These are phyloP conservation scores for Cephonodes hylas DNA, from an alignment of 2,888 invertebrate genomes.

Conservation along the genomic window DNA sequence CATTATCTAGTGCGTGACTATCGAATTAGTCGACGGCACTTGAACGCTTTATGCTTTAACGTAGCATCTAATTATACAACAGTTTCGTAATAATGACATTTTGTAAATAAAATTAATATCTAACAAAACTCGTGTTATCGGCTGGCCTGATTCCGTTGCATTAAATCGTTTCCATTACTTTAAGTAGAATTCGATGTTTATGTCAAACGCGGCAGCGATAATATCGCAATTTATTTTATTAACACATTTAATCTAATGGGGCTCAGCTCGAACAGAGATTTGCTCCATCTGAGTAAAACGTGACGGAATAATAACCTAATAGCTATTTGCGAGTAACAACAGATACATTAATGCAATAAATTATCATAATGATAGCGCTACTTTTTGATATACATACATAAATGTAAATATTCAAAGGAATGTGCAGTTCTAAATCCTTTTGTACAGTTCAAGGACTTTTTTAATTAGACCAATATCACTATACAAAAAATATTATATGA, in stretches of 20 bases:
- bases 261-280: constrained; percentile 40
- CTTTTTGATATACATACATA: background rate
- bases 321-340: background rate
- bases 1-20: constrained; percentile 27
- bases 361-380: background rate
- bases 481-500: background rate
- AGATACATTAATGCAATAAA: background rate
- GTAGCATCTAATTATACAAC: constrained; percentile 13
- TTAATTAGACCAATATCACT: background rate
- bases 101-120: constrained; percentile 42
- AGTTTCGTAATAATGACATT: constrained; percentile 23
- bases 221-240: constrained; percentile 76
- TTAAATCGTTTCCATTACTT: constrained; percentile 78
- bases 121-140: constrained; percentile 58
- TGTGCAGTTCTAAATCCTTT: background rate
- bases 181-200: constrained; percentile 79
- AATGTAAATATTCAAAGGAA: background rate
- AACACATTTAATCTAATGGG: constrained; percentile 67
- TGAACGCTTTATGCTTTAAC: constrained; percentile 10
- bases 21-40: constrained; percentile 18
- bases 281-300: constrained; percentile 7
- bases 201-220: constrained; percentile 74
- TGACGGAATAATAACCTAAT: constrained; percentile 2
- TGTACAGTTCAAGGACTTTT: background rate
- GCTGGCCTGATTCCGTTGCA: constrained; percentile 60